Base-by-base conservation (phyloP, 2,113 vertebrate species). In the Ochotona curzoniae region DNA sequence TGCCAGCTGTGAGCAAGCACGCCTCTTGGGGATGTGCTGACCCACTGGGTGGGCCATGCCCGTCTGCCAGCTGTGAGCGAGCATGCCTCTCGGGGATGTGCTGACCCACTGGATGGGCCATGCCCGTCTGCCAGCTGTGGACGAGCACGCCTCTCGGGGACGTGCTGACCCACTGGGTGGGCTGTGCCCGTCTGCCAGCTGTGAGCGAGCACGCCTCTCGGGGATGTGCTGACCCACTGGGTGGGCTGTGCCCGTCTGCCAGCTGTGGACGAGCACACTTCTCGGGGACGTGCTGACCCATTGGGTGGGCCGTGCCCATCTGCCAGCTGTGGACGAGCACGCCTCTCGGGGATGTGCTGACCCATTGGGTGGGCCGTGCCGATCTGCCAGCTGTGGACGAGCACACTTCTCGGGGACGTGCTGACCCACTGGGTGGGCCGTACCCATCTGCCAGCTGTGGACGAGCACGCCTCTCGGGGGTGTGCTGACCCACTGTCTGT, bases 241-340 rank as follows among this genome's bases (percentile, higher is more conserved):
- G 38, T 44, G 38, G 38, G 38, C 38, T 44, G 38, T 44, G 38
- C 38, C 38, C 38, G 38, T 44, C 38, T 44, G 38, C 3, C 38
- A 44, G 6, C 38, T 44, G 38, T 44, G 38, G 6, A 6, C 6
- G 38, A 44, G 38, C 38, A 44, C 38, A 44, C 38, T 6, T 44
- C 6, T 44, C 38, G 4, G 38, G 38, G 38, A 44, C 6, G 38
- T 44, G 38, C 38, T 44, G 38, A 44, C 38, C 3, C 38, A 44
- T 44, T n/a, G n/a, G n/a, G n/a, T n/a, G n/a, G 44, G 3, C 2
- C 18, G 23, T 8, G 8, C 15, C 20, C 60, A 5, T 4, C 0
- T 49, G 26, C 38, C 4, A 21, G 2, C 0, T 11, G 23, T 32
- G 7, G 23, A 49, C 67, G 3, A 2, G 66, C 23, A 15, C 75